Evolutionary conservation across 2,888 invertebrate genomes (phyloP), one percentile per base, ranked within the genome.

Genomic region (Drosophila acutilabella): DNA sequence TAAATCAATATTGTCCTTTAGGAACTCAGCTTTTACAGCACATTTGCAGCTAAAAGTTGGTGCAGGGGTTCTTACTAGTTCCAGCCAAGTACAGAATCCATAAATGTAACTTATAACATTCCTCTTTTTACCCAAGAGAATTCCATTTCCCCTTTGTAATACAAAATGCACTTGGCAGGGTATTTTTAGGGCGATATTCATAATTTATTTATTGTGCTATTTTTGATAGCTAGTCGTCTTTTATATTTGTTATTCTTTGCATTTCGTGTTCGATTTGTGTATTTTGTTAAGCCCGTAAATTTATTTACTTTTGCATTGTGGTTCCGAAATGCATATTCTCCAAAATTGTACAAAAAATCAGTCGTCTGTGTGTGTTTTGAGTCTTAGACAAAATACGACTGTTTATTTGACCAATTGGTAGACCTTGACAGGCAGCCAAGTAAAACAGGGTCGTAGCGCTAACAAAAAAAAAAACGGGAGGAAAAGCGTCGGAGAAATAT

Each of bases 251-350:
- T 69, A 52, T 74, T 52, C 23, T 61, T 44, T 53, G 13, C 30
- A 40, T 51, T 18, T 41, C 18, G 26, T 45, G 66, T 60, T n/a
- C 26, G 36, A 47, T 62, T 57, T 71, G 51, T 69, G 23, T 68
- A 57, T 70, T 80, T 71, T 67, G 72, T 69, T 45, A 67, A 61
- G 66, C 70, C 81, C 67, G 23, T 64, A 47, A 44, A 76, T 67
- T 65, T 78, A 81, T 81, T 87, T 81, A 64, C 60, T 65, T 61
- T 62, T 67, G 73, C 64, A 68, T 69, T 62, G 62, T 42, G 68
- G 48, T 13, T 42, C 33, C 74, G 57, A 64, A 73, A 68, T 60
- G 74, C 73, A 77, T 52, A 50, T 20, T 45, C 57, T 48, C 7
- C 36, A 36, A 54, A 48, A 48, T 33, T 18, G 47, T 30, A 30